These are phyloP conservation scores for Coelogynopora nodosa DNA, from an alignment of 2,888 invertebrate species.

Conservation along the genomic window DNA sequence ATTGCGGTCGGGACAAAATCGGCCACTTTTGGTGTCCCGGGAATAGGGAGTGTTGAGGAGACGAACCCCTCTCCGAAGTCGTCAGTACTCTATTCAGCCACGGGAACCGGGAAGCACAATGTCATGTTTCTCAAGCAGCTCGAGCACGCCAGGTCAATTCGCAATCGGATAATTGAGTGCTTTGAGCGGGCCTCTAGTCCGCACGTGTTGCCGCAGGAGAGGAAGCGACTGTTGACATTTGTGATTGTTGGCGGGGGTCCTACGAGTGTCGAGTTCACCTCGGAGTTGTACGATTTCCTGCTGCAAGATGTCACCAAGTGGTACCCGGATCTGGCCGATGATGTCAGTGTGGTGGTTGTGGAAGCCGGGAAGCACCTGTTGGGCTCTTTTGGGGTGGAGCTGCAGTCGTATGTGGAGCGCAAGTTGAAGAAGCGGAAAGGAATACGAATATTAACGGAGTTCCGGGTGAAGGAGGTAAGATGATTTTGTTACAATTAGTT, in stretches of 20 bases:
- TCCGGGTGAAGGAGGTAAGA: no score
- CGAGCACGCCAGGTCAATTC: constrained; percentile 59
- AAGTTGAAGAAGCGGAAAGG: no score
- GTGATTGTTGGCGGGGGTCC: constrained; percentile 64
- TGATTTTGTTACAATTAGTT: no score
- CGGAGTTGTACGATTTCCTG: constrained; percentile 62
- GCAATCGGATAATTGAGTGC: constrained; percentile 58
- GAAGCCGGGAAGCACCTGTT: constrained; percentile 61
- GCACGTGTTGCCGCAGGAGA: constrained; percentile 54
- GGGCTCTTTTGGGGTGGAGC: no score
- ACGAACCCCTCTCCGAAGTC: constrained; percentile 63
- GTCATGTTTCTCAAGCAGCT: constrained; percentile 58
- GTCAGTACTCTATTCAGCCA: constrained; percentile 30
- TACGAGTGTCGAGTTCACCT: constrained; percentile 63
- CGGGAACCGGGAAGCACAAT: no score
- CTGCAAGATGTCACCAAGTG: constrained; percentile 59
- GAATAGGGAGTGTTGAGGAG: constrained; percentile 61
- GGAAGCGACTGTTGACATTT: constrained; percentile 56
- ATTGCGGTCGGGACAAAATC: constrained; percentile 62
- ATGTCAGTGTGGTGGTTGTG: constrained; percentile 54
- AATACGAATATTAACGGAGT: no score
- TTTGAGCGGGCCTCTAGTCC: constrained; percentile 61
- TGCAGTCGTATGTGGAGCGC: no score
- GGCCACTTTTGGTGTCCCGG: constrained; percentile 62
- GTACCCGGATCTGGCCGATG: constrained; percentile 54